These are phyloP conservation scores for Criorhina ranunculi DNA, from an alignment of 2,888 invertebrate genomes.

Conservation along the genomic window DNA sequence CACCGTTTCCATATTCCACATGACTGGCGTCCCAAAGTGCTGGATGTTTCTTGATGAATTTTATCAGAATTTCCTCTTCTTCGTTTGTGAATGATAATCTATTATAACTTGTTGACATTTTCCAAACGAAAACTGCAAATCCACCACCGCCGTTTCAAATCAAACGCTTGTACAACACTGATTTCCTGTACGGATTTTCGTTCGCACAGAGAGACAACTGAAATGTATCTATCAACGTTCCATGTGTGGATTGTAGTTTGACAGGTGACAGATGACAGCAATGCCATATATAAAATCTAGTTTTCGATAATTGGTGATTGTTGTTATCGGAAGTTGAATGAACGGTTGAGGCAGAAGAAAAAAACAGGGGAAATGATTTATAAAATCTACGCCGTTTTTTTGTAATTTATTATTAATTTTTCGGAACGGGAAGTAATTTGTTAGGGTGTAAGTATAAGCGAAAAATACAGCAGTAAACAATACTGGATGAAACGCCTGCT, in stretches of 20 bases:
- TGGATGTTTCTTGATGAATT: slow-evolving; percentile 65
- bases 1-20: slow-evolving; percentile 64
- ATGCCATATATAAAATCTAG: slow-evolving; percentile 1
- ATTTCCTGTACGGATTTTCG: slow-evolving; percentile 62
- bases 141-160: slow-evolving; percentile 13
- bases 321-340: neutral
- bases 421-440: too few relatives aligned
- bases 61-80: slow-evolving; percentile 65
- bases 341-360: too few relatives aligned
- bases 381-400: too few relatives aligned
- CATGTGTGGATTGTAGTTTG: slow-evolving; percentile 6
- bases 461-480: neutral
- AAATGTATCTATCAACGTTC: slow-evolving; percentile 10
- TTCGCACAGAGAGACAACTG: slow-evolving; percentile 8
- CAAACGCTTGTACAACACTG: slow-evolving; percentile 37
- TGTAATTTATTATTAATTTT: too few relatives aligned
- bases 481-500: too few relatives aligned
- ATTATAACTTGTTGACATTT: slow-evolving; percentile 60
- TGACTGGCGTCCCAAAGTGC: slow-evolving; percentile 71
- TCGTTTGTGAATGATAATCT: slow-evolving; percentile 74
- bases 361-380: too few relatives aligned
- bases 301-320: slow-evolving; percentile 2
- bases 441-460: too few relatives aligned
- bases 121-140: neutral
- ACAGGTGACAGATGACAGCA: slow-evolving; percentile 15